Base-by-base conservation (phyloP, 2,113 vertebrate species). In the Malurus elegans region DNA sequence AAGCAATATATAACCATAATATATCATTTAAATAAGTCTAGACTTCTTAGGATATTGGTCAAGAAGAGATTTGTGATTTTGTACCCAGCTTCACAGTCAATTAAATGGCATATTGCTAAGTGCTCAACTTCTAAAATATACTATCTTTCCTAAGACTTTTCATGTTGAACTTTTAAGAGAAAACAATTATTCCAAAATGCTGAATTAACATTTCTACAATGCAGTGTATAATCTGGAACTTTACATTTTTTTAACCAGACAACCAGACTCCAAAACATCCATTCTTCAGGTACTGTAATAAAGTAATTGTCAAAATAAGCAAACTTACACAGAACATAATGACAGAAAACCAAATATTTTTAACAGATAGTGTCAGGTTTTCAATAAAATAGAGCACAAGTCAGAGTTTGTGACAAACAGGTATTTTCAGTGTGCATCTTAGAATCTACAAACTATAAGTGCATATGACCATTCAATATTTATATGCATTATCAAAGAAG, bases 401-500 rank as follows among this genome's bases (percentile, higher is more conserved):
- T 34, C 56, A 85, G 62, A 85, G 36, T 51, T 70, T 5, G 2
- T 72, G 53, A 84, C 50, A 88, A 86, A 67, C 13, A 65, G 19
- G 32, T 3, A 51, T 38, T 80, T 92, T 60, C 82, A 32, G 9
- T 11, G 32, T 58, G 56, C 67, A 73, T 94, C 73, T 47, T 26
- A 48, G 60, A 92, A 86, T 58, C 64, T 65, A 93, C 74, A 96
- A 96, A 94, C 82, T 85, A 28, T 94, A 85, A 19, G 51, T 58
- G 50, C 25, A 51, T 12, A 25, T 42, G 76, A 54, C 70, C 78
- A 96, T 96, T 96, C 86, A 88, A 80, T 90, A 92, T 97, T 97
- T 96, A 93, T 83, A 94, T 73, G 61, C 64, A 71, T 80, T 75
- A 95, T 91, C 91, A 95, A 97, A 97, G 94, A 97, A 97, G 91